phyloP scores from a whole-genome alignment of 1,140 invertebrate genomes.

The Drosophila bocqueti region DNA sequence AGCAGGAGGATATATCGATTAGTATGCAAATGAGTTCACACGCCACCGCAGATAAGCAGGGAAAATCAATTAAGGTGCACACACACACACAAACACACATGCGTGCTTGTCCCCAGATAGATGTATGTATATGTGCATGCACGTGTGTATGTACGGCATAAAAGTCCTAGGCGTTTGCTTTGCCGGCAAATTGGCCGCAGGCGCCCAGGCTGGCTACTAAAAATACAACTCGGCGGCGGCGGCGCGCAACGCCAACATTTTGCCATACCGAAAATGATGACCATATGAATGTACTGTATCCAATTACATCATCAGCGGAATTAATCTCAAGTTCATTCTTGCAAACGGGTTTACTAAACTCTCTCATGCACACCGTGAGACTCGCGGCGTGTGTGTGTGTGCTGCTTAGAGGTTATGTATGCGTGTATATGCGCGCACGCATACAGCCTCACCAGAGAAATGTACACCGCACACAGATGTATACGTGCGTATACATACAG shows the following conservation, averaged over 20 bases:
- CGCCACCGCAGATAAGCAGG: slow-evolving; percentile 12
- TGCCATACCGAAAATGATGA: background rate
- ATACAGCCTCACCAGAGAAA: slow-evolving; percentile 6
- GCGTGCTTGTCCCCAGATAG: background rate
- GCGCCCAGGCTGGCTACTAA: slow-evolving; percentile 24
- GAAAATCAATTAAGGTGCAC: slow-evolving; percentile 28
- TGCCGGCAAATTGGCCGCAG: slow-evolving; percentile 26
- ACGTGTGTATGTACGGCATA: background rate
- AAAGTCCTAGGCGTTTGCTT: slow-evolving; percentile 1
- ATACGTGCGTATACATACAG: slow-evolving; percentile 1
- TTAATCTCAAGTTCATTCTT: slow-evolving; percentile 62
- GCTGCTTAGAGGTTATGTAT: slow-evolving; percentile 47
- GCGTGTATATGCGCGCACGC: slow-evolving; percentile 25
- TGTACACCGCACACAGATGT: slow-evolving; percentile 1
- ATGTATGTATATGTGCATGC: background rate
- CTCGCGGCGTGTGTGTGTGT: slow-evolving; percentile 10
- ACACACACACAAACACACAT: slow-evolving; percentile 3
- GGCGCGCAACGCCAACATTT: background rate
- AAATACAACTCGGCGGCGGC: slow-evolving; percentile 8
- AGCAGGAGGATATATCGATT: slow-evolving; percentile 24
- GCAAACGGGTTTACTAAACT: slow-evolving; percentile 71
- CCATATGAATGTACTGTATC: slow-evolving; percentile 24
- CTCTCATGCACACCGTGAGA: slow-evolving; percentile 31
- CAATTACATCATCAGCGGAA: slow-evolving; percentile 70
- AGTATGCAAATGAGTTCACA: slow-evolving; percentile 28